phyloP scores from a whole-genome alignment of 2,888 invertebrate genomes.

The Adelphocoris suturalis region DNA sequence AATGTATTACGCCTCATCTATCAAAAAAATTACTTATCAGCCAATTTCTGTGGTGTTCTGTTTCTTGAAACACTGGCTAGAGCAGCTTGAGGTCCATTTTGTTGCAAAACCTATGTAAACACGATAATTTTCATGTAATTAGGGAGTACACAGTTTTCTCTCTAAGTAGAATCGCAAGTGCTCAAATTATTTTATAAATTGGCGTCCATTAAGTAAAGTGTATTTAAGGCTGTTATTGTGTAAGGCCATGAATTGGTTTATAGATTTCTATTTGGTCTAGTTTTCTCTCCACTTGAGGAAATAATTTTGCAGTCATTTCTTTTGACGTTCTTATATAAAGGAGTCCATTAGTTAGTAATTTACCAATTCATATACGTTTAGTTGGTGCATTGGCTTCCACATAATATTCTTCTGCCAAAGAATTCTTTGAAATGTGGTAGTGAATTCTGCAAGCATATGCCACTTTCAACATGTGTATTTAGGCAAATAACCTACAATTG shows the following conservation, averaged over 20 bases:
- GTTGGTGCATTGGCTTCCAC: not conserved
- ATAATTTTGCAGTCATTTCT: not conserved
- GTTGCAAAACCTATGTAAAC: too few species aligned
- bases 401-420: not conserved
- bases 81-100: too few species aligned
- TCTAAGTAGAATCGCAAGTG: not conserved
- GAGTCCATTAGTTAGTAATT: not conserved
- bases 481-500: not conserved
- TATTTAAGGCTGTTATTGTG: slow-evolving; percentile 39
- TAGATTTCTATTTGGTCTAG: not conserved
- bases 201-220: slow-evolving; percentile 14
- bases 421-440: not conserved
- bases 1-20: too few species aligned
- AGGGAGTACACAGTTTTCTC: slow-evolving; percentile 32
- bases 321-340: not conserved
- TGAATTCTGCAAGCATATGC: not conserved
- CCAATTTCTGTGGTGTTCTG: too few species aligned
- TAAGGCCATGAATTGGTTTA: not conserved
- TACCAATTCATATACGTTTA: too few species aligned
- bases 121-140: not conserved
- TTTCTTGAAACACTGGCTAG: too few species aligned
- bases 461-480: not conserved
- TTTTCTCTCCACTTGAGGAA: not conserved
- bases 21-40: too few species aligned
- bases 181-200: slow-evolving; percentile 27